Evolutionary conservation across 2,113 vertebrate species (phyloP), one percentile per base, ranked within the genome.

Genomic region (Lasiurus cinereus): DNA sequence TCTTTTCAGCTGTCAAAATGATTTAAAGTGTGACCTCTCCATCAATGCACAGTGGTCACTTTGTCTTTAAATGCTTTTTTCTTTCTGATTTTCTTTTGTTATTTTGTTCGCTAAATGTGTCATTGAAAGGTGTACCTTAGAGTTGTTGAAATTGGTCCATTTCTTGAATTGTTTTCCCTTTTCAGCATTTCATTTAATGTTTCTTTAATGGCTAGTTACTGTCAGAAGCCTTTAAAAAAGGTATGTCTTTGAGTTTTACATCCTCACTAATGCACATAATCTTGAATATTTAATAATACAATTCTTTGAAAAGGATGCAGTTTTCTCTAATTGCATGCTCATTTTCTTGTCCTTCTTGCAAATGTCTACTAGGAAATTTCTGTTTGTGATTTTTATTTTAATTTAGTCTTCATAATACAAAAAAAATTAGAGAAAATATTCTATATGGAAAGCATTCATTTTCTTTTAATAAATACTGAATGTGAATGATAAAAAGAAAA

Each of bases 231-330:
- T 66, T 85, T 66, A 3, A 54, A 77, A 96, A 96, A 95, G 90
- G 88, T 96, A 82, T 69, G 73, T 43, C 67, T 94, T 54, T 86
- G 59, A 91, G 88, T 95, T 95, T 94, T 94, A 93, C 6, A 4
- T 97, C 88, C 82, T 94, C 64, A 50, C 82, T 97, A 97, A 96
- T 96, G 93, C 73, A 95, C 64, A 10, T 85, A 94, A 97, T 97
- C 92, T 90, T 96, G 94, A 96, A 96, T 97, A 96, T 96, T 97
- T 97, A 96, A 96, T 97, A 97, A 96, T 88, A 82, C 13, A 92
- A 92, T 94, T 94, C 73, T 93, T 86, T 97, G 93, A 96, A 95
- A 97, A 83, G 39, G 50, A 94, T 94, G 82, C 90, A 88, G 83
- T 97, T 97, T 97, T 94, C 92, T 96, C 87, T 97, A 97, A 97